A percentile compares a stretch with the other conserved stretches of the same genome.
phyloP scores from a whole-genome alignment of 2,797 vertebrate genomes.

The Thaleichthys pacificus region DNA sequence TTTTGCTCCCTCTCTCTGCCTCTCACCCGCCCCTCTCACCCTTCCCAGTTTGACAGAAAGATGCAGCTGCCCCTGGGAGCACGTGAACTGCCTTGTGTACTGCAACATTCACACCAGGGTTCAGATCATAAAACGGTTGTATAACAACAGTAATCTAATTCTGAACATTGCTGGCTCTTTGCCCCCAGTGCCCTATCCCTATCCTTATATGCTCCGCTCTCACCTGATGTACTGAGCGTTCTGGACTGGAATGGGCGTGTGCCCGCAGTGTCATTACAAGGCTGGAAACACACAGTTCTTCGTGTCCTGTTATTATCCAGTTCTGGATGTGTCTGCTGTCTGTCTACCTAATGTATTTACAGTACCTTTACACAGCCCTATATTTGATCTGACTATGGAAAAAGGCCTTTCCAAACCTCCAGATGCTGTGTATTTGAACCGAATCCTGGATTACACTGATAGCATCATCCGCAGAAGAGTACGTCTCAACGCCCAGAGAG shows the following conservation, averaged over 20 bases:
- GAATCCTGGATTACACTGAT: constrained; percentile 17
- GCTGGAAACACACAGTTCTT: constrained; percentile 17
- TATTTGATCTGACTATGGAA: constrained; percentile 39
- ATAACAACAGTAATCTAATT: constrained; percentile 19
- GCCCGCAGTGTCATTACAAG: constrained; percentile 29
- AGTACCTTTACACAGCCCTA: constrained; percentile 15
- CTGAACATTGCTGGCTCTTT: constrained; percentile 41
- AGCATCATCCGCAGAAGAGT: constrained; percentile 23
- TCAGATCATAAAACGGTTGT: not conserved
- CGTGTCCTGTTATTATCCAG: constrained; percentile 7
- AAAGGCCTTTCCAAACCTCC: constrained; percentile 25
- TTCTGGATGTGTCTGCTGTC: constrained; percentile 16
- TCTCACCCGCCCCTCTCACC: constrained; percentile 32
- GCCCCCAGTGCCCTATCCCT: constrained; percentile 24
- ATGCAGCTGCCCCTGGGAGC: not conserved
- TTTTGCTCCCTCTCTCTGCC: constrained; percentile 29
- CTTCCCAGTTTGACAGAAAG: constrained; percentile 9
- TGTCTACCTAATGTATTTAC: constrained; percentile 46
- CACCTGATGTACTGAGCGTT: constrained; percentile 34
- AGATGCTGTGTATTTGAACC: constrained; percentile 23
- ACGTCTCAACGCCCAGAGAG: constrained; percentile 38
- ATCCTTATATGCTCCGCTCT: constrained; percentile 45
- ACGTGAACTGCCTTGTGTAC: not conserved
- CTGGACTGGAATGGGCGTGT: constrained; percentile 24
- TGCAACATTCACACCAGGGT: not conserved